Percentiles rank a stretch among this genome's conserved stretches.
phyloP scores from a whole-genome alignment of 2,888 invertebrate species.

The Acanthosepion esculentum region DNA sequence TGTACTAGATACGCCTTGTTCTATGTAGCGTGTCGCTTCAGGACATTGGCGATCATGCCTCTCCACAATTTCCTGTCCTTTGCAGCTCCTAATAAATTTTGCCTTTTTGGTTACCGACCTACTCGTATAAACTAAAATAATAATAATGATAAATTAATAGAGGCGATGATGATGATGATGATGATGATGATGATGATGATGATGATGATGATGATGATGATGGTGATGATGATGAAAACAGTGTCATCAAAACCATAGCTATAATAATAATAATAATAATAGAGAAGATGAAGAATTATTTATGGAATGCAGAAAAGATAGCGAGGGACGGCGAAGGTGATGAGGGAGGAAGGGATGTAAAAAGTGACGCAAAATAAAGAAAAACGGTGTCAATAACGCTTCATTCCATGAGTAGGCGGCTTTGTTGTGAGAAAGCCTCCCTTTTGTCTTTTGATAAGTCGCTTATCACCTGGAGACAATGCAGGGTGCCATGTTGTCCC shows the following conservation, averaged over 20 bases:
- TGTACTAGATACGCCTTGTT: too few relatives aligned
- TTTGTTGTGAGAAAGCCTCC: background rate
- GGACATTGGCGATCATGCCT: too few relatives aligned
- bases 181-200: background rate
- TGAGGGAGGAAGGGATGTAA: too few relatives aligned
- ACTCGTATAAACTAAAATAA: too few relatives aligned
- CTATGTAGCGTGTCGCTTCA: too few relatives aligned
- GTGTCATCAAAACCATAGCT: background rate
- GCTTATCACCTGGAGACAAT: constrained; percentile 33
- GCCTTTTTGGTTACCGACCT: too few relatives aligned
- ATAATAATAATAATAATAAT: background rate
- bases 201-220: background rate
- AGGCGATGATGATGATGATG: too few relatives aligned
- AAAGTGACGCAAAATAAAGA: background rate
- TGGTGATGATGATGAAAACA: background rate
- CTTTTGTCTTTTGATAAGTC: constrained; percentile 33
- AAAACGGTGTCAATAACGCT: background rate
- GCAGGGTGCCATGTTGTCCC: background rate
- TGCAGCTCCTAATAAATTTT: too few relatives aligned
- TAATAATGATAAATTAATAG: too few relatives aligned
- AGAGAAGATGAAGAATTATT: background rate
- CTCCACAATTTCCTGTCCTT: too few relatives aligned
- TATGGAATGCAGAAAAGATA: constrained; percentile 14
- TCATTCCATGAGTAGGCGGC: constrained; percentile 2
- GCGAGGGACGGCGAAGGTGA: background rate